Evolutionary conservation across 1,140 invertebrate species (phyloP), one percentile per base, ranked within the genome.

Genomic region (Heliconius congener): DNA sequence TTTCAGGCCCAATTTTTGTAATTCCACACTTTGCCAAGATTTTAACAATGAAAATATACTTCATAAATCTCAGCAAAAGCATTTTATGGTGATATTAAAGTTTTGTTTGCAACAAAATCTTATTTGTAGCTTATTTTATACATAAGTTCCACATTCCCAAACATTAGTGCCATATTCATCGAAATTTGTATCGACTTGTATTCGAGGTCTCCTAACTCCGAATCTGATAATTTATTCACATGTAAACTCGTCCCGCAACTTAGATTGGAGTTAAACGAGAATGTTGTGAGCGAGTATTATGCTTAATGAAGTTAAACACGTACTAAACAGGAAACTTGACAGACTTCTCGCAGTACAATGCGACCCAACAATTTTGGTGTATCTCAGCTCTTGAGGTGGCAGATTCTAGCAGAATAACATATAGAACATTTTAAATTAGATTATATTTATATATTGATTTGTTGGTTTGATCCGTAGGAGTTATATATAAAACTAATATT

Each of bases 261-360:
- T 94, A 94, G 90, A 94, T 93, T 93, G 93, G 89, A 91, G 90
- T 94, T 94, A 93, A 94, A 94, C 91, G 91, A 94, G 91, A 90
- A 92, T 91, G 93, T 91, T 91, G 88, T 86, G 87, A 88, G 85
- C 85, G 86, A 83, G 91, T 92, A 92, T 92, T 91, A 93, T 91
- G 90, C 88, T 91, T 93, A 93, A 93, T 93, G 91, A 93, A 93
- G 90, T 93, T 94, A 93, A 93, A 94, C 91, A 89, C 87, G 90
- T 88, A 86, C 86, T 90, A 88, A 90, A 86, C 88, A 89, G 75
- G 80, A 79, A 83, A 83, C 82, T 83, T 82, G 82, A 78, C 79
- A 78, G 82, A 78, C 76, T 81, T 73, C 27, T 73, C 55, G 80
- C 30, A 80, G 73, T 57, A 82, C 71, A 80, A 72, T 81, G 74